phyloP scores from a whole-genome alignment of 2,888 invertebrate genomes.

The Sceliomorpha sp. region DNA sequence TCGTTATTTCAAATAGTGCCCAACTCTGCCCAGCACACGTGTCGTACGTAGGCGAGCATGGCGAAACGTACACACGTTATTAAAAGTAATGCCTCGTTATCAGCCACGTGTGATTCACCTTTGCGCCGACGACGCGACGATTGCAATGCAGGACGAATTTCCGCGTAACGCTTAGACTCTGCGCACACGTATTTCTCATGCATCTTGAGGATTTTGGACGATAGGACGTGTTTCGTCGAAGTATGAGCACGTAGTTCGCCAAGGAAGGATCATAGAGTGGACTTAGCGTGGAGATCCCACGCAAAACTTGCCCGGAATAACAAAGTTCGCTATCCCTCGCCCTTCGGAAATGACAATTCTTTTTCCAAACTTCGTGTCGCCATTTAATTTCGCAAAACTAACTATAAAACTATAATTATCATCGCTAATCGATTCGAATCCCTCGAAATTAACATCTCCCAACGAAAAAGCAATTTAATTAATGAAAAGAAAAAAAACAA shows the following conservation, averaged over 20 bases:
- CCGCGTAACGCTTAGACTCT: slow-evolving; percentile 66
- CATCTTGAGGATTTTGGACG: slow-evolving; percentile 76
- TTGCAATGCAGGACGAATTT: slow-evolving; percentile 65
- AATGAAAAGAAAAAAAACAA: no score
- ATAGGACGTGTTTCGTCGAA: slow-evolving; percentile 74
- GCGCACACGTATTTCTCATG: slow-evolving; percentile 75
- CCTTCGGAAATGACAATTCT: slow-evolving; percentile 44
- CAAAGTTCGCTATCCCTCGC: slow-evolving; percentile 66
- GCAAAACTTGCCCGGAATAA: slow-evolving; percentile 78
- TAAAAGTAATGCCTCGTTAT: slow-evolving; percentile 1
- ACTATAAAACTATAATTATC: no score
- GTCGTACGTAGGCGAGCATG: no score
- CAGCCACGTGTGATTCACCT: slow-evolving; percentile 8
- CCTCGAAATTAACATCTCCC: neutral
- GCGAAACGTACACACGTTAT: neutral
- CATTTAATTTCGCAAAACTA: slow-evolving; percentile 20
- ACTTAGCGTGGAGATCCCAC: slow-evolving; percentile 77
- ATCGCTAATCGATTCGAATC: no score
- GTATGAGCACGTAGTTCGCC: slow-evolving; percentile 79
- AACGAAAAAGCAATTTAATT: slow-evolving; percentile 6
- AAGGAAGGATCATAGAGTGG: slow-evolving; percentile 79
- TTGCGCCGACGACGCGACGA: slow-evolving; percentile 43
- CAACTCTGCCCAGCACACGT: no score
- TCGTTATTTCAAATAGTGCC: no score
- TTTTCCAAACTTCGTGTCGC: slow-evolving; percentile 10